Conservation (phyloP, 2,888 invertebrate species). For the Anthophora plumipes region DNA sequence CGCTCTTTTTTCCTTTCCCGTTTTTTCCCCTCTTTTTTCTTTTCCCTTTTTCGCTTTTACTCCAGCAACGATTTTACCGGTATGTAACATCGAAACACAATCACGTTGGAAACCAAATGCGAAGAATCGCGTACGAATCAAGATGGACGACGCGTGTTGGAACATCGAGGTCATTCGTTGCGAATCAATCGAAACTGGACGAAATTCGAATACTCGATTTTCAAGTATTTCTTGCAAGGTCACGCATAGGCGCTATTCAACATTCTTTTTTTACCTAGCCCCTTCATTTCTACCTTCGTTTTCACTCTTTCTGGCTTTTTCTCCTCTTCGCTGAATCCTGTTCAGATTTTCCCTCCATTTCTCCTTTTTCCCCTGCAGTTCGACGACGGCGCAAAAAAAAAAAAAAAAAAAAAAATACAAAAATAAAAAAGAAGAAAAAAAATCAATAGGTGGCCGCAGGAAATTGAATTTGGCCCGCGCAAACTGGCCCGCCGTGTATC, state of each 20-base stretch:
- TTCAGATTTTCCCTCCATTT: neutral
- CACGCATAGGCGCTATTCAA: neutral
- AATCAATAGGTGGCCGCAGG: conserved; percentile 68
- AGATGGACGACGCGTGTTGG: neutral
- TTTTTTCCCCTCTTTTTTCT: neutral
- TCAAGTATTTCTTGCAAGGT: neutral
- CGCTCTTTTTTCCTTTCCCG: no score
- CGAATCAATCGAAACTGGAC: no score
- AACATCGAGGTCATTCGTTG: no score
- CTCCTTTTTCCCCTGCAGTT: conserved; percentile 23
- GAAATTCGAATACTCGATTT: no score
- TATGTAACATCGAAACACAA: neutral
- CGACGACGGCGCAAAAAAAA: conserved; percentile 5
- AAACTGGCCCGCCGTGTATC: conserved; percentile 62
- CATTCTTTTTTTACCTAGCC: neutral
- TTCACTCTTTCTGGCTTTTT: neutral
- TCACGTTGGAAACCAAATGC: neutral
- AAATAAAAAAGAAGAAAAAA: conserved; percentile 16
- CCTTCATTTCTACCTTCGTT: neutral
- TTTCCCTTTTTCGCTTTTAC: neutral
- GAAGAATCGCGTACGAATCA: neutral
- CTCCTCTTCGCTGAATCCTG: no score
- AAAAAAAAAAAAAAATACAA: conserved; percentile 47
- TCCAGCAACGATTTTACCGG: neutral
- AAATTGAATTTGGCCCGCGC: conserved; percentile 71